Base-by-base conservation (phyloP, 2,113 vertebrate species). In the Ophthalmolycus amberensis region DNA sequence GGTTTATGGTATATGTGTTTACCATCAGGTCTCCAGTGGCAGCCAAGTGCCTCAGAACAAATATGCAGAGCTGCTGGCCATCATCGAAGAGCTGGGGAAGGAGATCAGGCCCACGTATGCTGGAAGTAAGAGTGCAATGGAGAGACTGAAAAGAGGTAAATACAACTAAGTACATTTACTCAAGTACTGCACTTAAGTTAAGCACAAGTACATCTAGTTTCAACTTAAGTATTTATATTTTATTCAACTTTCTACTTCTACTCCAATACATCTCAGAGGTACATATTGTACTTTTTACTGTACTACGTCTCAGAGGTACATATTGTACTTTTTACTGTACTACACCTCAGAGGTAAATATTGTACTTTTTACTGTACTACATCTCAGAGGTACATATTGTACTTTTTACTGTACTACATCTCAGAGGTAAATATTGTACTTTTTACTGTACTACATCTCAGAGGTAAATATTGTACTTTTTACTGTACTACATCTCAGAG, bases 51-150 rank as follows among this genome's bases (percentile, higher is more conserved):
- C 98, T 44, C 98, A 99, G 84, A 99, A 98, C 94, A 99, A 99
- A 92, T 99, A 99, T 1, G 97, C 98, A 29, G 98, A 99, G 93
- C 96, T 99, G 82, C 96, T 99, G 90, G 96, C 97, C 85, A 99
- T 99, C 93, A 99, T 99, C 4, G 98, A 99, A 83, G 98, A 99
- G 92, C 92, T 99, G 37, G 98, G 98, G 22, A 99, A 99, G 90
- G 98, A 99, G 95, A 99, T 99, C 91, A 95, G 98, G 89, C 98
- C 98, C 15, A 99, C 98, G 0, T 99, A 99, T 0, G 98, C 98
- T 1, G 98, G 98, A 59, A 99, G 98, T 83, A 99, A 99, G 95
- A 99, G 97, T 20, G 98, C 98, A 0, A 99, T 99, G 98, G 98
- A 99, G 91, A 95, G 98, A 77, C 96, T 99, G 85, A 99, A 99